These are phyloP conservation scores for Thunnus maccoyii DNA, from an alignment of 2,113 vertebrate genomes.

Conservation along the genomic window DNA sequence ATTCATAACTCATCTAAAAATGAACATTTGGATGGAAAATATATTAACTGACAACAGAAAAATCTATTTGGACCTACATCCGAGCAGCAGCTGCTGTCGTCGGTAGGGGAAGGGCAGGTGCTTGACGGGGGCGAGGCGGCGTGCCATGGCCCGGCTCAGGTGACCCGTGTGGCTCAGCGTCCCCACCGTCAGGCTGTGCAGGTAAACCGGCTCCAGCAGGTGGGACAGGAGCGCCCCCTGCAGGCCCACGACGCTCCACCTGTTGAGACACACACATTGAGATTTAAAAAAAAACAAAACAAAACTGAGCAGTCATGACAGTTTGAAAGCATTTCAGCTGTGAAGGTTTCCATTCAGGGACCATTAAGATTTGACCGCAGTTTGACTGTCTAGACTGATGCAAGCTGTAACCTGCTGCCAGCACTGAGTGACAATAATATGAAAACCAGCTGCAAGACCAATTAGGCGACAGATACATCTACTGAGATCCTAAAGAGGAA, in stretches of 20 bases:
- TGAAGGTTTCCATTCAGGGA: not conserved
- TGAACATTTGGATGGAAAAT: too few relatives aligned
- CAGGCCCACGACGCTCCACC: constrained; percentile 94
- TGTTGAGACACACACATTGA: constrained; percentile 62
- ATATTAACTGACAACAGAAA: too few relatives aligned
- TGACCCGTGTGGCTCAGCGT: constrained; percentile 93
- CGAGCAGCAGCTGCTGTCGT: constrained; percentile 91
- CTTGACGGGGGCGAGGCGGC: constrained; percentile 86
- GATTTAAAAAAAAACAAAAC: not conserved
- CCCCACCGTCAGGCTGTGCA: constrained; percentile 93
- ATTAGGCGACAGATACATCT: not conserved
- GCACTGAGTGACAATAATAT: not conserved
- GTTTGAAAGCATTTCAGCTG: not conserved
- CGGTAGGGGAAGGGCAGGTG: constrained; percentile 88
- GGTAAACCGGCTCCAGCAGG: constrained; percentile 94
- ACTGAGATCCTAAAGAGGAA: too few relatives aligned
- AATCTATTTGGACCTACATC: constrained; percentile 85
- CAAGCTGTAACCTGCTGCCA: not conserved
- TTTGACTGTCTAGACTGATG: too few relatives aligned
- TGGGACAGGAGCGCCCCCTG: constrained; percentile 95
- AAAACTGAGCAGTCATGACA: too few relatives aligned
- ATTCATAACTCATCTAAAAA: too few relatives aligned
- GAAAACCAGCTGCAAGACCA: not conserved
- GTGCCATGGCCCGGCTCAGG: constrained; percentile 89
- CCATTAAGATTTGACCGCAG: not conserved